These are phyloP conservation scores for Tetramorium parvispinum DNA, from an alignment of 1,140 invertebrate species.

Conservation along the genomic window DNA sequence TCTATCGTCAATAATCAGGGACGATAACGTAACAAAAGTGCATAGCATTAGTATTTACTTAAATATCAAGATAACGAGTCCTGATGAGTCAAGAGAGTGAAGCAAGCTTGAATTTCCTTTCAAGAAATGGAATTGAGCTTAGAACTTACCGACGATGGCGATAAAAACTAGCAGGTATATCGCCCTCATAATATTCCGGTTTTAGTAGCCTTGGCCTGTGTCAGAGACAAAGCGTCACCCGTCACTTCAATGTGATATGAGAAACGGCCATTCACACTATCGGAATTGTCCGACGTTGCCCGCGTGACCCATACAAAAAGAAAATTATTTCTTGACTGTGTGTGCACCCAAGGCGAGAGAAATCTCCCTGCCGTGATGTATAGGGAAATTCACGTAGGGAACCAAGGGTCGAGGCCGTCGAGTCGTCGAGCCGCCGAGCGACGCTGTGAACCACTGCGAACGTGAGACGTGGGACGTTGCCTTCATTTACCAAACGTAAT, in stretches of 20 bases:
- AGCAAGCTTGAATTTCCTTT: not conserved
- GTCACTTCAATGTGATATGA: not conserved
- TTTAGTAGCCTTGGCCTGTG: not conserved
- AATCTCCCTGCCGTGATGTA: not conserved
- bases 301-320: not conserved
- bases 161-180: not conserved
- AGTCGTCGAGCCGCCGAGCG: too few relatives aligned
- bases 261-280: not conserved
- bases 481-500: not conserved
- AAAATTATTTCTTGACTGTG: not conserved
- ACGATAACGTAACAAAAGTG: not conserved
- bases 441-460: not conserved
- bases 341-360: not conserved
- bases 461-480: not conserved
- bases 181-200: constrained; percentile 1
- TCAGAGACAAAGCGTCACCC: not conserved
- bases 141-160: not conserved
- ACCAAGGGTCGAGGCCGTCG: too few relatives aligned
- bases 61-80: not conserved
- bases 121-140: not conserved
- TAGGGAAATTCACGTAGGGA: not conserved
- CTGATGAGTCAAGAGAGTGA: not conserved
- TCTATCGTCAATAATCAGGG: not conserved
- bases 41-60: not conserved
- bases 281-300: too few relatives aligned